Conservation (phyloP, 2,888 invertebrate genomes). For the Neocrepidodera transversa region DNA sequence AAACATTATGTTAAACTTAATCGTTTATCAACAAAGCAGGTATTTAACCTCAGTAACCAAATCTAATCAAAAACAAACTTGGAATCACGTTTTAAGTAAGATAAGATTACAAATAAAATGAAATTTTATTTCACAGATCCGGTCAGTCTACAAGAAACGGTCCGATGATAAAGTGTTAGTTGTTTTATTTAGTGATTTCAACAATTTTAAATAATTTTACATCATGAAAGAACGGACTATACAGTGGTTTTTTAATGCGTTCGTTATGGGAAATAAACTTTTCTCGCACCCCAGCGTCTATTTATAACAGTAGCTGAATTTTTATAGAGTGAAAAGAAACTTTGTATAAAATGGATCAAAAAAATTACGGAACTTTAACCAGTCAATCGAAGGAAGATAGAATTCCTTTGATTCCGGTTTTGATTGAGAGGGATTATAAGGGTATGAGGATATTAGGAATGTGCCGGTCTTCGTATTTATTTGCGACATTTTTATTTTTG, state of each 20-base stretch:
- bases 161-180: slow-evolving; percentile 4
- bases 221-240: slow-evolving; percentile 41
- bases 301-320: slow-evolving; percentile 34
- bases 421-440: slow-evolving; percentile 20
- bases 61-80: slow-evolving; percentile 9
- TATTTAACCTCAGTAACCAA: slow-evolving; percentile 8
- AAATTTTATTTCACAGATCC: background rate
- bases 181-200: background rate
- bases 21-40: too few relatives aligned
- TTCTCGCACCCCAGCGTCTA: slow-evolving; percentile 31
- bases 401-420: slow-evolving; percentile 19
- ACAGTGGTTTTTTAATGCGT: slow-evolving; percentile 7
- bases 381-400: slow-evolving; percentile 17
- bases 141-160: slow-evolving; percentile 1
- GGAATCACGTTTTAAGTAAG: slow-evolving; percentile 1
- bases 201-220: background rate
- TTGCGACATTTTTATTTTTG: slow-evolving; percentile 65
- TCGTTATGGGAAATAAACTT: slow-evolving; percentile 11
- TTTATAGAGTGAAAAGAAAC: background rate
- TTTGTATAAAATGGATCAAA: slow-evolving; percentile 33
- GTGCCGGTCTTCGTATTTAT: slow-evolving; percentile 64
- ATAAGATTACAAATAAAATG: slow-evolving; percentile 6
- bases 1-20: too few relatives aligned
- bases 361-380: slow-evolving; percentile 36
- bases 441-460: slow-evolving; percentile 59